These are phyloP conservation scores for Oscheius sp. DNA, from an alignment of 1,140 invertebrate genomes.

Conservation along the genomic window DNA sequence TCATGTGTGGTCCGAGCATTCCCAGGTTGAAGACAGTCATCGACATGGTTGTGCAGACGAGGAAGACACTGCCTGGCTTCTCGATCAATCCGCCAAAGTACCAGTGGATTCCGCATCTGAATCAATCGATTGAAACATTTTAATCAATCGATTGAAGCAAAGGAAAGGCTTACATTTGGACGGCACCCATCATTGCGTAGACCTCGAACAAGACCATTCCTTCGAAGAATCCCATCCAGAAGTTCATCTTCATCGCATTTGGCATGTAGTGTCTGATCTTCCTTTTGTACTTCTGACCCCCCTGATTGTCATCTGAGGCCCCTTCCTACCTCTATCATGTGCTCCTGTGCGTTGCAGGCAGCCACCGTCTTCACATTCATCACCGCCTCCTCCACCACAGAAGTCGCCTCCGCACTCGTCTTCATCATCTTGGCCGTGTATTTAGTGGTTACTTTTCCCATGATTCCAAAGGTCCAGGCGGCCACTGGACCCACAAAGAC, in stretches of 20 bases:
- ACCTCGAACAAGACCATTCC: conserved; percentile 33
- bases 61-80: conserved; percentile 44
- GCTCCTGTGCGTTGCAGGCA: conserved; percentile 74
- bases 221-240: conserved; percentile 39
- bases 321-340: conserved; percentile 59
- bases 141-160: background rate
- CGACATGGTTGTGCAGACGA: conserved; percentile 25
- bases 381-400: conserved; percentile 77
- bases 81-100: conserved; percentile 38
- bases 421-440: background rate
- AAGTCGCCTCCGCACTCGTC: conserved; percentile 69
- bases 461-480: conserved; percentile 17
- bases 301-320: background rate
- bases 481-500: conserved; percentile 15
- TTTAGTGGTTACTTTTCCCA: conserved; percentile 21
- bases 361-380: conserved; percentile 75
- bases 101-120: conserved; percentile 37
- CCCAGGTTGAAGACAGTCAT: conserved; percentile 46
- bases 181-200: conserved; percentile 26
- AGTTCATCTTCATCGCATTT: conserved; percentile 12
- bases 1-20: conserved; percentile 47
- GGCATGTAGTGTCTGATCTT: background rate
- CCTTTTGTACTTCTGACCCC: background rate
- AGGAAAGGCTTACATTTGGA: conserved; percentile 10
- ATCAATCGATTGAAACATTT: background rate